Percentiles rank a stretch among this genome's conserved stretches.
These are phyloP conservation scores for Eupelmus urozonus DNA, from an alignment of 2,888 invertebrate genomes.

Conservation along the genomic window DNA sequence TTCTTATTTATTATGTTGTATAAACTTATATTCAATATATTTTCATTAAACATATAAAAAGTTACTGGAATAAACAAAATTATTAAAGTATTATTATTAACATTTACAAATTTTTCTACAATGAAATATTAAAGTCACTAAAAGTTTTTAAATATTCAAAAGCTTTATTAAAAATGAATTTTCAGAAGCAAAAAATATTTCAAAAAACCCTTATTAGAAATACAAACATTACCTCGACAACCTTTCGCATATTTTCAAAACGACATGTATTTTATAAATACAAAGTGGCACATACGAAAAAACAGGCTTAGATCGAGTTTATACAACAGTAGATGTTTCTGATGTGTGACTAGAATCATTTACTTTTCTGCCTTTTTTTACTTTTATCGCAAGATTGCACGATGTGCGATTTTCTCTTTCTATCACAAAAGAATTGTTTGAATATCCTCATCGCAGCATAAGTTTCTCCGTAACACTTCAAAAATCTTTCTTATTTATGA, in stretches of 20 bases:
- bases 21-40: not conserved
- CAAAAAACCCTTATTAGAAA: not conserved
- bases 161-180: not conserved
- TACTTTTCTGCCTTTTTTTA: slow-evolving; percentile 17
- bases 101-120: not conserved
- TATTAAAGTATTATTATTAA: too few relatives aligned
- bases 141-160: slow-evolving; percentile 10
- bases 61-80: too few relatives aligned
- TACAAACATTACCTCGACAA: not conserved
- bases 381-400: not conserved
- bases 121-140: not conserved
- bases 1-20: not conserved
- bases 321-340: slow-evolving; percentile 32
- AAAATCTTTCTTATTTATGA: not conserved
- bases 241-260: not conserved
- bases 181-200: not conserved
- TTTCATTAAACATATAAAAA: not conserved
- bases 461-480: not conserved
- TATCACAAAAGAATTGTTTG: slow-evolving; percentile 31
- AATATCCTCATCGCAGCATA: not conserved
- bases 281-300: slow-evolving; percentile 32
- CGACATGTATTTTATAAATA: not conserved
- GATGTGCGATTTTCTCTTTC: not conserved
- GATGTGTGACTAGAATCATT: slow-evolving; percentile 46
- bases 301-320: slow-evolving; percentile 18